Conservation (phyloP, 2,797 vertebrate species). For the Urosaurus nigricauda region DNA sequence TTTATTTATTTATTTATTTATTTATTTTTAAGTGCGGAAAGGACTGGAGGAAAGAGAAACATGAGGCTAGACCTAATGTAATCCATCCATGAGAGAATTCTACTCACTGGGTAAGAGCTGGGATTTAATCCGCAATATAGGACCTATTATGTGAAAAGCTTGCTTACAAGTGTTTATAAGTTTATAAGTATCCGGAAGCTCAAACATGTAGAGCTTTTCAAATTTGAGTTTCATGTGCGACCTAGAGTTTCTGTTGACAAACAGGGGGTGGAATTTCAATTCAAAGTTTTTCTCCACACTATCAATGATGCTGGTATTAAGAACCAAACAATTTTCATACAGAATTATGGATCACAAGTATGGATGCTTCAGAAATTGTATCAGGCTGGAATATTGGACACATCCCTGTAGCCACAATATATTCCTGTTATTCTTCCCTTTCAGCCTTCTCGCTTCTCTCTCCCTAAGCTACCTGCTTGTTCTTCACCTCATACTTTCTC, state of each 20-base stretch:
- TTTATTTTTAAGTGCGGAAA: slow-evolving; percentile 42
- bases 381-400: neutral
- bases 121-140: slow-evolving; percentile 74
- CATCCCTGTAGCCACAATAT: neutral
- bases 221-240: neutral
- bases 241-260: neutral
- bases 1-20: no score
- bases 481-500: no score
- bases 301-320: neutral
- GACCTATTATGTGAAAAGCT: slow-evolving; percentile 68
- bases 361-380: neutral
- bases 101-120: slow-evolving; percentile 72
- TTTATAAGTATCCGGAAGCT: slow-evolving; percentile 31
- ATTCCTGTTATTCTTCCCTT: no score
- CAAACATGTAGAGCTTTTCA: slow-evolving; percentile 7
- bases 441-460: no score
- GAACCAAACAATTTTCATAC: slow-evolving; percentile 33
- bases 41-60: slow-evolving; percentile 43
- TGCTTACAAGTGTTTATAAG: slow-evolving; percentile 52
- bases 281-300: neutral
- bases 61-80: slow-evolving; percentile 48
- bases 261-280: neutral
- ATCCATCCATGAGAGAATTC: slow-evolving; percentile 74
- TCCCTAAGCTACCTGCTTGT: neutral
- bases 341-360: neutral